Evolutionary conservation across 2,888 invertebrate species (phyloP), one percentile per base, ranked within the genome.

Genomic region (Zele albiditarsus): DNA sequence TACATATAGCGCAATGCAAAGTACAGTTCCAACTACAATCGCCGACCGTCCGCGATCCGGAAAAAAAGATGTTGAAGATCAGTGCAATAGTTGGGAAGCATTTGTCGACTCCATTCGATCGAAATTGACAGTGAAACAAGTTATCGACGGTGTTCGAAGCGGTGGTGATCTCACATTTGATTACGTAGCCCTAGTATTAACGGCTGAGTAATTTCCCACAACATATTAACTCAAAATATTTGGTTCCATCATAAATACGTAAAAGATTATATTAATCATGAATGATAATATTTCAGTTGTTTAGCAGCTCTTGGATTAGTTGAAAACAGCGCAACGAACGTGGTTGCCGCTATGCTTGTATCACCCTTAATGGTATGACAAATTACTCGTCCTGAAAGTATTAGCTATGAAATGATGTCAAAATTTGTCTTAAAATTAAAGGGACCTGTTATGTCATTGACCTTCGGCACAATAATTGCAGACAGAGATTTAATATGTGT

Each of bases 401-500:
- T 49, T 60, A 25, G 20, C 14, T 20, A 27, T 14, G 10, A 23
- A 2, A 38, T 12, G 12, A 12, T 38, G 12, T 6, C 31, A n/a
- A n/a, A n/a, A n/a, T 20, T 23, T 62, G 20, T 16, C 27, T 65
- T 71, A 68, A 42, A 16, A 42, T 33, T 62, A 71, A 81, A 91
- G 92, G 95, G 95, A 0, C 96, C 96, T 0, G 96, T 96, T 16
- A 94, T 96, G 93, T 96, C 95, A n/a, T 93, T 95, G 79, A 95
- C 95, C 71, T 96, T 96, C 87, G 96, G 96, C 8, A 92, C 94
- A 27, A 94, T 95, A 77, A 95, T 96, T 82, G 92, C 94, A 31
- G 95, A 96, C 86, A 90, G 91, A 81, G 91, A 92, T 79, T 91
- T 96, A 8, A 91, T 94, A 81, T 92, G 91, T 82, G 92, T 93